A percentile compares a stretch with the other conserved stretches of the same genome.
phyloP scores from a whole-genome alignment of 1,140 invertebrate genomes.

The Armadillidium nasatum region DNA sequence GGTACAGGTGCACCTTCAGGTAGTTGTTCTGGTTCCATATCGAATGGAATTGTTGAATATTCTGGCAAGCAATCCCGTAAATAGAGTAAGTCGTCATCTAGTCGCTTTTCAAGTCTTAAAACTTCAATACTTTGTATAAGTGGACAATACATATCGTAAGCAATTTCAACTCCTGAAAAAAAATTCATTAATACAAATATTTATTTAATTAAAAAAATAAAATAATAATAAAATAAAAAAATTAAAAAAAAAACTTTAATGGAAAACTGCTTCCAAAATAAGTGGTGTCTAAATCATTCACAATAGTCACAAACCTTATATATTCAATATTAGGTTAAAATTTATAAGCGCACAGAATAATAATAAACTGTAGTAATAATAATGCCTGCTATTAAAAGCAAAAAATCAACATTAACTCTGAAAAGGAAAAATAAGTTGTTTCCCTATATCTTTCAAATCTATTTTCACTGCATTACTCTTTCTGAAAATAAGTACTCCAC shows the following conservation, averaged over 20 bases:
- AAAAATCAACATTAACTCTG: too few species aligned
- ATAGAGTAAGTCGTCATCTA: slow-evolving; percentile 86
- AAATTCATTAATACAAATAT: too few species aligned
- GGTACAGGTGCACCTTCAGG: slow-evolving; percentile 74
- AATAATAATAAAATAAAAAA: slow-evolving; percentile 30
- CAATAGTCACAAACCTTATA: too few species aligned
- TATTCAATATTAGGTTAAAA: too few species aligned
- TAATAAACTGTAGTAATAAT: too few species aligned
- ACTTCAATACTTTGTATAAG: slow-evolving; percentile 84
- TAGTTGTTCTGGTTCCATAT: slow-evolving; percentile 79
- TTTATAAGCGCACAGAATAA: too few species aligned
- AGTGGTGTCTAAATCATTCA: neutral
- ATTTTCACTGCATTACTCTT: too few species aligned
- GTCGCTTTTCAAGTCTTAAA: slow-evolving; percentile 80
- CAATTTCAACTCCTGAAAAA: slow-evolving; percentile 70
- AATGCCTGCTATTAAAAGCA: too few species aligned
- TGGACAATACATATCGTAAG: slow-evolving; percentile 92
- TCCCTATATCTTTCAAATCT: too few species aligned
- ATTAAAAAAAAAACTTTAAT: slow-evolving; percentile 19
- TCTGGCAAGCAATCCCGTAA: slow-evolving; percentile 87
- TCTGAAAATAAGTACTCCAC: too few species aligned
- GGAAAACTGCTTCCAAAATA: neutral
- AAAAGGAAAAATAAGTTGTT: too few species aligned
- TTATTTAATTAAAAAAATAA: too few species aligned
- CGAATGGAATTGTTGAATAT: slow-evolving; percentile 86